Base-by-base conservation (phyloP, 2,113 vertebrate species). In the Xiphorhynchus elegans region DNA sequence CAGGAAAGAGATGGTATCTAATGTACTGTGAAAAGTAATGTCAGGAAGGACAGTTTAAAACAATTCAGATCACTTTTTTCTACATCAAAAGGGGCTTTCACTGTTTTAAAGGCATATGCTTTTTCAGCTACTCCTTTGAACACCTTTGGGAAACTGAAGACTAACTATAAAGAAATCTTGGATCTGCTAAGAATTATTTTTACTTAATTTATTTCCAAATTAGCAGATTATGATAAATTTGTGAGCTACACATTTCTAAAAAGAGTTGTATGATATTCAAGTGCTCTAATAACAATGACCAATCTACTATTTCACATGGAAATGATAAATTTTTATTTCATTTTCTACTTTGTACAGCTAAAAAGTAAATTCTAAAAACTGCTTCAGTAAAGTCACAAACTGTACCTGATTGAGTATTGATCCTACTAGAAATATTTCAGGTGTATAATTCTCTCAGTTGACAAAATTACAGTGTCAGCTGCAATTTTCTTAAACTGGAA, bases 21-120 rank as follows among this genome's bases (percentile, higher is more conserved):
- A 95, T 89, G 91, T 75, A 73, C 63, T 80, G 85, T 82, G 82
- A 92, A 94, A 95, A 93, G 67, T 66, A 64, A 56, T 72, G 58
- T 69, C 37, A 89, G 73, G 52, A 94, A 91, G 33, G 55, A 76
- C 42, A 60, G 16, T 84, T 96, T 89, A 91, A 96, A 88, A 84
- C 18, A 20, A 33, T 78, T 88, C 39, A 84, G 64, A 42, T 21
- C 35, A 9, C 10, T 58, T 82, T 89, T 85, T 49, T 82, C 16
- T 60, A 29, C 25, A 33, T n/a, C 0, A 1, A 93, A 91, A 62
- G 17, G 10, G 31, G 26, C 8, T 78, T 63, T 70, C 42, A 49
- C 17, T 60, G 15, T 56, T 75, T 87, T 39, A 83, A 91, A 89
- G 33, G 13, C 21, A 50, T 42, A 77, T 66, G 28, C 5, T 90